Percentiles rank a stretch among this genome's conserved stretches.
Conservation (phyloP, 1,140 invertebrate species). For the Eufriesea mexicana region DNA sequence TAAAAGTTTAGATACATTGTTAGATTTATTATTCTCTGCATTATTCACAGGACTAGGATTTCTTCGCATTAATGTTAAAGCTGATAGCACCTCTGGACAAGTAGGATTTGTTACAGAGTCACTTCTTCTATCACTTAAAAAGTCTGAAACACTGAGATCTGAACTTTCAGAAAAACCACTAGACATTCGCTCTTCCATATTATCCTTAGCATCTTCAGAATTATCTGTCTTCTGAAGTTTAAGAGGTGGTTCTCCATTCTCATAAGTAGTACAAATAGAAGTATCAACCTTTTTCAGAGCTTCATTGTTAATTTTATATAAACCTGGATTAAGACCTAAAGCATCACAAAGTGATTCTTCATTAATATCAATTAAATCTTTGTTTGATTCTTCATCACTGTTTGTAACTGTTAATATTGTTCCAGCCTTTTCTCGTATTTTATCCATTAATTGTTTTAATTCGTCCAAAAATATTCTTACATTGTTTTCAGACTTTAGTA, state of each 20-base stretch:
- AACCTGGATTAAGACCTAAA: slow-evolving; percentile 71
- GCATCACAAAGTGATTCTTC: slow-evolving; percentile 72
- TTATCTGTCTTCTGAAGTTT: slow-evolving; percentile 69
- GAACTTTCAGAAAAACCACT: slow-evolving; percentile 74
- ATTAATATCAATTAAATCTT: slow-evolving; percentile 69
- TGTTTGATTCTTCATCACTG: slow-evolving; percentile 55
- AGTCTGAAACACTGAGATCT: slow-evolving; percentile 72
- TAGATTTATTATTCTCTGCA: slow-evolving; percentile 48
- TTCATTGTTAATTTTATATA: slow-evolving; percentile 71
- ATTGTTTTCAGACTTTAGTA: slow-evolving; percentile 77
- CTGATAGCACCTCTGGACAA: slow-evolving; percentile 78
- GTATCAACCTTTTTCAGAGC: slow-evolving; percentile 57
- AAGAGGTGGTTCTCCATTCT: slow-evolving; percentile 61
- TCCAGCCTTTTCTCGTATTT: slow-evolving; percentile 69
- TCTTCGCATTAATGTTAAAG: slow-evolving; percentile 75
- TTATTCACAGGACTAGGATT: slow-evolving; percentile 64
- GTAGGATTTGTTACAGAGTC: slow-evolving; percentile 61
- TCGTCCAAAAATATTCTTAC: slow-evolving; percentile 72
- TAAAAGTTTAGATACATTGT: slow-evolving; percentile 71
- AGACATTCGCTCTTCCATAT: slow-evolving; percentile 73
- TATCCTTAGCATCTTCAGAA: slow-evolving; percentile 72
- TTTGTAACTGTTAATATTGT: slow-evolving; percentile 62
- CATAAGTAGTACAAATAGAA: slow-evolving; percentile 31
- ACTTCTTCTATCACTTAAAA: slow-evolving; percentile 70
- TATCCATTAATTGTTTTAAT: slow-evolving; percentile 72